Evolutionary conservation across 2,888 invertebrate genomes (phyloP).

Genomic region (Scaeva pyrastri): DNA sequence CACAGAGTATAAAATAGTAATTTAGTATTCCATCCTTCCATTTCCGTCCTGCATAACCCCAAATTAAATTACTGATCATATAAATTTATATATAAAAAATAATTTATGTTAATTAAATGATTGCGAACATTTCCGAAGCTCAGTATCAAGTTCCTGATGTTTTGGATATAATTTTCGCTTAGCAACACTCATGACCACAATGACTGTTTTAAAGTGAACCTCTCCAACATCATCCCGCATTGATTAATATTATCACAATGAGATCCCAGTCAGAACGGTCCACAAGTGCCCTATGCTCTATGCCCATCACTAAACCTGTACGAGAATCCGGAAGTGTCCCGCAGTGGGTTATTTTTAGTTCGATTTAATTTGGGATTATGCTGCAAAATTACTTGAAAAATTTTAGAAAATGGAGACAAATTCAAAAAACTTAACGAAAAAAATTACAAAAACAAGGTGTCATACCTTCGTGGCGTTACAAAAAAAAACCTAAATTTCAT

Average conservation of each 20-base stretch:
- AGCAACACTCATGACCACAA: neutral
- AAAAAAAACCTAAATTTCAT: constrained; percentile 61
- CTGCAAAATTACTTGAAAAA: constrained; percentile 22
- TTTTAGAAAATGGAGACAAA: constrained; percentile 22
- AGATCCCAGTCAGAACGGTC: constrained; percentile 47
- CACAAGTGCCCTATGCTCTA: neutral
- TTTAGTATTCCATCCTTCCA: neutral
- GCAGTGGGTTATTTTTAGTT: constrained; percentile 1
- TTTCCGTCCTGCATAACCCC: constrained; percentile 49
- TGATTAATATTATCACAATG: constrained; percentile 68
- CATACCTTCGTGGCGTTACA: neutral
- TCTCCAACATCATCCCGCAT: constrained; percentile 46
- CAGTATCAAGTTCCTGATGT: constrained; percentile 61
- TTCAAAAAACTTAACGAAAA: constrained; percentile 6
- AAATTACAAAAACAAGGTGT: constrained; percentile 23
- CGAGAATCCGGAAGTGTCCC: neutral
- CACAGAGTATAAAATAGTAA: constrained; percentile 30
- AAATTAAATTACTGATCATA: constrained; percentile 17
- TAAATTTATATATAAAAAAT: constrained; percentile 11
- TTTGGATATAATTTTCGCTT: constrained; percentile 4
- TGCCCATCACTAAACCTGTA: constrained; percentile 59
- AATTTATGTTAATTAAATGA: constrained; percentile 18
- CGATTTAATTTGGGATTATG: constrained; percentile 47
- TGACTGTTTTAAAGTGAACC: constrained; percentile 44
- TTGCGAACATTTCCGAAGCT: neutral